phyloP scores from a whole-genome alignment of 2,888 invertebrate genomes.

The Aquatica leii region DNA sequence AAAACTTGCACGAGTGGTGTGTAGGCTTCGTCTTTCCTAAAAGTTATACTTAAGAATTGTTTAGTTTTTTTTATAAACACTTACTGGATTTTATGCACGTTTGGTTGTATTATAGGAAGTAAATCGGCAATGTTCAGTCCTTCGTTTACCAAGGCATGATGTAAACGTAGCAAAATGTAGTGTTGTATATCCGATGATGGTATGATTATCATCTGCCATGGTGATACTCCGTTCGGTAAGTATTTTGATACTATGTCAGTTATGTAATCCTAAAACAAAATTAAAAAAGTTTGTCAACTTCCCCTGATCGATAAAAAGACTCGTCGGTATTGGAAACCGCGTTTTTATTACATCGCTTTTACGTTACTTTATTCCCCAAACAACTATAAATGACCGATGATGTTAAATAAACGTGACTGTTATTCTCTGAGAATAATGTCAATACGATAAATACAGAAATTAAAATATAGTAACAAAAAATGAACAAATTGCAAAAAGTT shows the following conservation, averaged over 20 bases:
- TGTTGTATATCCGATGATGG: slow-evolving; percentile 69
- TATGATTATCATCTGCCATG: slow-evolving; percentile 84
- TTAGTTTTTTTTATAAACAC: not conserved
- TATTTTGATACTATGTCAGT: slow-evolving; percentile 82
- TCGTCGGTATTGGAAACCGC: not conserved
- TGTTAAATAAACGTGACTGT: too few relatives aligned
- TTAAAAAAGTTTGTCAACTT: slow-evolving; percentile 4
- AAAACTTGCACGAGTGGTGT: slow-evolving; percentile 67
- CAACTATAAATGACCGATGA: too few relatives aligned
- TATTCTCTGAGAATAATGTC: too few relatives aligned
- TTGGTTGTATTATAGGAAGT: slow-evolving; percentile 66
- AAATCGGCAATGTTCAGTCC: slow-evolving; percentile 80
- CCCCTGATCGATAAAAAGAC: not conserved
- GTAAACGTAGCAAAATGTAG: slow-evolving; percentile 76
- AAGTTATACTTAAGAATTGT: slow-evolving; percentile 4
- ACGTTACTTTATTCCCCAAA: too few relatives aligned
- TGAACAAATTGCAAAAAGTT: too few relatives aligned
- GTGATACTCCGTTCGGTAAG: slow-evolving; percentile 74
- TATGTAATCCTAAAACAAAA: slow-evolving; percentile 71
- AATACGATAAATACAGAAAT: too few relatives aligned
- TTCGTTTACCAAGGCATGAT: slow-evolving; percentile 78
- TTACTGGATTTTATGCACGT: slow-evolving; percentile 39
- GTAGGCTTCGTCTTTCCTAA: slow-evolving; percentile 39
- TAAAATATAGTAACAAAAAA: too few relatives aligned
- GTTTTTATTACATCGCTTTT: not conserved